These are phyloP conservation scores for Erebia ligea DNA, from an alignment of 2,888 invertebrate species.

Conservation along the genomic window DNA sequence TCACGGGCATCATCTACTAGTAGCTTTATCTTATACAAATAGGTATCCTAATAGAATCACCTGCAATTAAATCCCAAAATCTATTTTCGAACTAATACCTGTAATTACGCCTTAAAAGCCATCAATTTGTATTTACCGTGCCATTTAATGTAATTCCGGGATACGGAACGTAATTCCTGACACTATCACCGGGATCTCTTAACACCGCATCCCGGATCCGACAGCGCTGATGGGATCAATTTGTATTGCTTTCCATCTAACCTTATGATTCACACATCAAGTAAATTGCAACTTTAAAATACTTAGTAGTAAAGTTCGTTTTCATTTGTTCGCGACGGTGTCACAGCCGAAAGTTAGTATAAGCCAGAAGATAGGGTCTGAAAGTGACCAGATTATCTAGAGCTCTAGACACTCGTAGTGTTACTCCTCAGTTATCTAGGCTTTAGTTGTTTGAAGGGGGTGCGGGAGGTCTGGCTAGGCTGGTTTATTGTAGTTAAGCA, in stretches of 20 bases:
- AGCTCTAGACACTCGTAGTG: constrained; percentile 44
- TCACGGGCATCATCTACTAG: too few relatives aligned
- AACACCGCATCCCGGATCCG: constrained; percentile 47
- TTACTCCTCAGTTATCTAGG: constrained; percentile 38
- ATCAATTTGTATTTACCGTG: constrained; percentile 30
- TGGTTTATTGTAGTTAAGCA: constrained; percentile 52
- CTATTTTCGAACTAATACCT: not conserved
- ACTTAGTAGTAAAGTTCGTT: constrained; percentile 52
- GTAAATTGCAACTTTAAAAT: constrained; percentile 59
- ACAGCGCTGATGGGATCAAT: constrained; percentile 57
- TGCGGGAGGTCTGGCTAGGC: constrained; percentile 39
- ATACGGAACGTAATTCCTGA: constrained; percentile 48
- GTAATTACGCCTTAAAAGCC: constrained; percentile 26
- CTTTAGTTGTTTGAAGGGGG: constrained; percentile 36
- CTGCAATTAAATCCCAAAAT: not conserved
- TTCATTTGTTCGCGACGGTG: constrained; percentile 49
- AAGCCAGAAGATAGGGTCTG: constrained; percentile 60
- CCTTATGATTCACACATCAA: constrained; percentile 42
- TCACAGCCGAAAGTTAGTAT: constrained; percentile 59
- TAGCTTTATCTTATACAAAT: not conserved
- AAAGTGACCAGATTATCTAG: constrained; percentile 56
- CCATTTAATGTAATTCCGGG: constrained; percentile 36
- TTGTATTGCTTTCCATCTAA: constrained; percentile 68
- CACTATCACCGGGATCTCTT: constrained; percentile 53
- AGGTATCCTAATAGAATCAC: not conserved